Evolutionary conservation across 1,140 invertebrate genomes (phyloP), one percentile per base, ranked within the genome.

Genomic region (Drosophila novamexicana): DNA sequence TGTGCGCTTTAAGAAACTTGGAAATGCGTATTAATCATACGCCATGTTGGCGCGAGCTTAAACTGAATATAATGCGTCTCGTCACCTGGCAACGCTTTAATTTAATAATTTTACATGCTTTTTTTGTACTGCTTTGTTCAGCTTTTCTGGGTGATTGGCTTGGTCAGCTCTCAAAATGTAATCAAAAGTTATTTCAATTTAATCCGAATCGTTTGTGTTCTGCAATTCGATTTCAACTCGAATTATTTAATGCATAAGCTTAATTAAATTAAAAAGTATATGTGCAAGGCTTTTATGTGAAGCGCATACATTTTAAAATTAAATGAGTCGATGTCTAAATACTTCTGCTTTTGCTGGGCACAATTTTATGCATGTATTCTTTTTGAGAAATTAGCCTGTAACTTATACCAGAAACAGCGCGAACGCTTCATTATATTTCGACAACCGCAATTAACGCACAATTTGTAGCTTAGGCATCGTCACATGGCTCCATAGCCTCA

Each of bases 381-480:
- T 29, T 29, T 29, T 29, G 22, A 5, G 16, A 16, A 37, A 53
- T n/a, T 39, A 12, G 18, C 37, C 12, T 18, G 52, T 16, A 37
- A 53, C 2, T 52, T 18, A 10, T 4, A 54, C 29, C 47, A 6
- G 22, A 53, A 54, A 16, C 34, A 22, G 36, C 32, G 29, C n/a
- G n/a, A 45, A 64, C 53, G 49, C 42, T 32, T 57, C n/a, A 34
- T 29, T 52, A 50, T 53, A 45, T 45, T 52, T 37, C n/a, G 49
- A 22, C 58, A 37, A 47, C 45, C 61, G 75, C 75, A 86, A 88
- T 88, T 82, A 79, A 82, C 67, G 72, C 59, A 70, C 67, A 79
- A 84, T 84, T 84, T 84, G 68, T 70, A 64, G 65, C 61, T 56
- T 47, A 29, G 58, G 34, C 57, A 44, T 47, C 22, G 57, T 53